Evolutionary conservation across 2,113 vertebrate species (phyloP), one percentile per base, ranked within the genome.

Genomic region (Mungos mungo): DNA sequence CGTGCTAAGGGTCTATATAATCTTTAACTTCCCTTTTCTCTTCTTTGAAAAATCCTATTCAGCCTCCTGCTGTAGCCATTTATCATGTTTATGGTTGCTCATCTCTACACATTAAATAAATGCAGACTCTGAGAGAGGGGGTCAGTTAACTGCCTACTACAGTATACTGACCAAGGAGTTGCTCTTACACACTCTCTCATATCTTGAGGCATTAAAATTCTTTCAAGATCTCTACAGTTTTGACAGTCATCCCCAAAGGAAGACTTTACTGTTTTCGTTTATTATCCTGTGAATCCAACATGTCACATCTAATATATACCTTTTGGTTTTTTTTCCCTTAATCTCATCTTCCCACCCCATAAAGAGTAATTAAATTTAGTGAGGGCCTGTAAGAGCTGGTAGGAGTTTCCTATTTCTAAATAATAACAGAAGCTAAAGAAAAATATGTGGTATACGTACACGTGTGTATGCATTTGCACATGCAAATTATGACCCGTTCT

Each of bases 201-300:
- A 96, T 98, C 97, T 98, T 65, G 97, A 96, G 97, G 98, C 96
- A 97, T 98, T 98, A 98, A 97, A 98, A 98, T 98, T 98, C 98
- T 98, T 98, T 98, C 96, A 98, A 95, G 97, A 97, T 95, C 96
- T 98, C 92, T 95, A 45, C 85, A 96, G 92, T 96, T 98, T 98
- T 98, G 98, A 98, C 98, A 98, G 97, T 92, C 97, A 96, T 98
- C 97, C 97, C 98, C 96, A 97, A 96, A 98, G 98, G 98, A 98
- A 98, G 96, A 74, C 81, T 96, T 98, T 97, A 93, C 88, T 98
- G 80, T 98, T 99, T 98, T 97, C 98, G 97, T 98, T 98, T 98
- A 98, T 98, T 97, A 98, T 97, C 97, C 96, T 93, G 85, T 97
- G 98, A 98, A 98, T 97, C 94, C 93, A 97, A 90, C 79, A 38